A percentile compares a stretch with the other conserved stretches of the same genome.
phyloP scores from a whole-genome alignment of 1,140 invertebrate species.

The Scaptomyza graminum region DNA sequence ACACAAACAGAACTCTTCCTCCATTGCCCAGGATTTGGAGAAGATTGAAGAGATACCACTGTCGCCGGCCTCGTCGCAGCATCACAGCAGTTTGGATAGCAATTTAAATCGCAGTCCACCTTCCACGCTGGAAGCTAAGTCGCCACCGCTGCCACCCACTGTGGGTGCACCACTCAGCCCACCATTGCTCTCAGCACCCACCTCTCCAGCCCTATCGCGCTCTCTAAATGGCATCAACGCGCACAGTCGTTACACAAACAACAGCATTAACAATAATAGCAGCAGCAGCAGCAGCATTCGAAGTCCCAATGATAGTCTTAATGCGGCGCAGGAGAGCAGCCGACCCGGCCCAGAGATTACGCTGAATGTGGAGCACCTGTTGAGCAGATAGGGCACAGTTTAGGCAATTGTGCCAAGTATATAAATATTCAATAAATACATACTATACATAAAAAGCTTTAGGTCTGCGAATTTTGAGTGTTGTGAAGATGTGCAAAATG shows the following conservation, averaged over 20 bases:
- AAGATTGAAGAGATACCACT: constrained; percentile 88
- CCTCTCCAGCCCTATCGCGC: constrained; percentile 72
- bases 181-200: constrained; percentile 69
- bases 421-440: background rate
- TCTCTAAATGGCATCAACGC: constrained; percentile 63
- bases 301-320: constrained; percentile 15
- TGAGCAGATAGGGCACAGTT: constrained; percentile 82
- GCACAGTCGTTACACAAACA: constrained; percentile 28
- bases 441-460: constrained; percentile 54
- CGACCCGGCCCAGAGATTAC: constrained; percentile 61
- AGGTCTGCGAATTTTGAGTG: constrained; percentile 51
- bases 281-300: constrained; percentile 22
- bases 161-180: constrained; percentile 41
- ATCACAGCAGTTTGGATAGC: constrained; percentile 80
- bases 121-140: constrained; percentile 71
- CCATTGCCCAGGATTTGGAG: constrained; percentile 88
- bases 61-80: constrained; percentile 79
- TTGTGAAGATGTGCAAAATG: constrained; percentile 72
- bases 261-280: constrained; percentile 38
- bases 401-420: constrained; percentile 50
- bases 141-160: constrained; percentile 50
- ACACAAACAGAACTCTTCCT: constrained; percentile 89
- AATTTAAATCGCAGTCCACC: constrained; percentile 82
- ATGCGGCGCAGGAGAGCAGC: constrained; percentile 18
- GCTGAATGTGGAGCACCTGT: constrained; percentile 72